Percentiles rank a stretch among this genome's conserved stretches.
Evolutionary conservation across 2,888 invertebrate genomes (phyloP).

Genomic region (Calliopum simillimum): DNA sequence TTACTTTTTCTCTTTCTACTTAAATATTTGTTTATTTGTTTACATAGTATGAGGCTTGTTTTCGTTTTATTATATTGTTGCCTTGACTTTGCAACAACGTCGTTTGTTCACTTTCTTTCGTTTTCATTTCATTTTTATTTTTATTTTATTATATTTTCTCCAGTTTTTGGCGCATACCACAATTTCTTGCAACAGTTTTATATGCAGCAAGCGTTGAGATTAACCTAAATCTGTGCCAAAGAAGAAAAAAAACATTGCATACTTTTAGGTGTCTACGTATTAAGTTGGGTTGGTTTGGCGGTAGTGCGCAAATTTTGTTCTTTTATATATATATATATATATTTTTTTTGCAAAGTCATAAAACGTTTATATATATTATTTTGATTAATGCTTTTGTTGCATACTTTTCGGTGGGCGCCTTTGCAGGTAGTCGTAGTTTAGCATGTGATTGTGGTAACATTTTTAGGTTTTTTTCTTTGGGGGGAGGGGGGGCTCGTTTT

Average conservation of each 20-base stretch:
- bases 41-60: neutral
- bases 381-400: slow-evolving; percentile 34
- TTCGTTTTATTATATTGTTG: neutral
- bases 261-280: too few species aligned
- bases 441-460: too few species aligned
- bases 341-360: slow-evolving; percentile 22
- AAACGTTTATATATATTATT: slow-evolving; percentile 28
- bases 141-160: neutral
- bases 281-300: too few species aligned
- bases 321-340: neutral
- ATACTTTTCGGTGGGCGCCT: slow-evolving; percentile 25
- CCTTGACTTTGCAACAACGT: neutral
- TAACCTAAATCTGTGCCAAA: too few species aligned
- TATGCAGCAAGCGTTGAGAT: too few species aligned
- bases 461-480: too few species aligned
- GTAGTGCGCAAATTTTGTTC: too few species aligned
- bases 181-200: too few species aligned
- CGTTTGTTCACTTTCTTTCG: neutral
- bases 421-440: neutral
- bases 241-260: too few species aligned
- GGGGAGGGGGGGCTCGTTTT: too few species aligned
- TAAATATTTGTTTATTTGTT: slow-evolving; percentile 9
- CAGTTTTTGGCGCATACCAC: too few species aligned
- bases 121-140: neutral
- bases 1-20: neutral